phyloP scores from a whole-genome alignment of 2,113 vertebrate species.

The Limanda limanda region DNA sequence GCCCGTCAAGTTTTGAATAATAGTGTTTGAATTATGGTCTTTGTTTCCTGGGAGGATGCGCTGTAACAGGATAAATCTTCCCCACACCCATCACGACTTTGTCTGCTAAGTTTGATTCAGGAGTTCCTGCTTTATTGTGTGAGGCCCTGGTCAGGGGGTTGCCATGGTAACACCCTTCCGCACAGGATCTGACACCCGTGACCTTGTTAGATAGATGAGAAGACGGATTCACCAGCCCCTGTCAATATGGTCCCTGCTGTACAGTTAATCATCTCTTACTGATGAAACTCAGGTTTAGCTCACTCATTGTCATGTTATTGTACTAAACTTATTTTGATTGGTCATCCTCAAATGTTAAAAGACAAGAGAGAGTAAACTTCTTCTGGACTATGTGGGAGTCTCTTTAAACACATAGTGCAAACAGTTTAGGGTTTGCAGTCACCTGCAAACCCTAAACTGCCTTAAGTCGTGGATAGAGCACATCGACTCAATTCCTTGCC shows the following conservation, averaged over 20 bases:
- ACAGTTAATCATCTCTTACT: not conserved
- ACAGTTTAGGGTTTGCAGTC: too few species aligned
- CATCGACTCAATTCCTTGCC: too few species aligned
- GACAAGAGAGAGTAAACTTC: too few species aligned
- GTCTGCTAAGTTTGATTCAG: conserved; percentile 56
- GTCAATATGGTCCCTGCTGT: conserved; percentile 10
- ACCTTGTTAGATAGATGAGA: conserved; percentile 41
- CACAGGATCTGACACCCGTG: conserved; percentile 62
- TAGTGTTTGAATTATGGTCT: conserved; percentile 35
- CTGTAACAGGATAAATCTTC: conserved; percentile 47
- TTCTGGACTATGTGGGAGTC: too few species aligned
- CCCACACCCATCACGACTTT: conserved; percentile 8
- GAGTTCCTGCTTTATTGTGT: conserved; percentile 74
- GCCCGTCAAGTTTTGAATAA: conserved; percentile 8
- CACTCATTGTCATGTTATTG: not conserved
- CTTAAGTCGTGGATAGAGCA: too few species aligned
- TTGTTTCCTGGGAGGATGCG: conserved; percentile 55
- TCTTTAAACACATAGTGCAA: too few species aligned
- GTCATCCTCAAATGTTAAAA: too few species aligned
- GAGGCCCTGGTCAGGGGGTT: conserved; percentile 42
- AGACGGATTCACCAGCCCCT: conserved; percentile 19
- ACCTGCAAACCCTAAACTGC: too few species aligned
- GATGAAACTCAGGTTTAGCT: conserved; percentile 9
- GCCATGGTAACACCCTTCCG: conserved; percentile 57
- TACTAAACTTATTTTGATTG: too few species aligned